Evolutionary conservation across 2,797 vertebrate genomes (phyloP).

Genomic region (Epinephelus malabaricus): DNA sequence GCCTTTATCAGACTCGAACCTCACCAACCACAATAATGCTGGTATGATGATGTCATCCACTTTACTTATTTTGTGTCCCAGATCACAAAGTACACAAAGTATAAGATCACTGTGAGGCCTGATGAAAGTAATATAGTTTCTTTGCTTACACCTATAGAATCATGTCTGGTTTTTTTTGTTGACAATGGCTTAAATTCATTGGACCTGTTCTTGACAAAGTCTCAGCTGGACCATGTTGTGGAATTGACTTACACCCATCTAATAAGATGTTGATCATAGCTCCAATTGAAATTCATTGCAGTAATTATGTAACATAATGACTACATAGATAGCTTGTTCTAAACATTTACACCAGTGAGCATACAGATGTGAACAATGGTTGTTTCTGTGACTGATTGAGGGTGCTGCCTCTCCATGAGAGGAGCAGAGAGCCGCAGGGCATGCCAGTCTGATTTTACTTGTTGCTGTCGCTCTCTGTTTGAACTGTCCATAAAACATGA

Average conservation of each 20-base stretch:
- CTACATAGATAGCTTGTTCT: neutral
- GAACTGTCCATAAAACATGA: constrained; percentile 54
- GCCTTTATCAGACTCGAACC: constrained; percentile 12
- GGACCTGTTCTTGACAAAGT: neutral
- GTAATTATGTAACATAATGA: neutral
- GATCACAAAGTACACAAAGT: neutral
- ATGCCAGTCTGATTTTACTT: constrained; percentile 28
- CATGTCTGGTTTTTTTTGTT: neutral
- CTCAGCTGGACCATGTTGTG: neutral
- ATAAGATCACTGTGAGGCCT: neutral
- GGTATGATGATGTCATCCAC: neutral
- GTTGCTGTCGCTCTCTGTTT: constrained; percentile 32
- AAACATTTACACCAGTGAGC: constrained; percentile 8
- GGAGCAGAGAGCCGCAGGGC: constrained; percentile 35
- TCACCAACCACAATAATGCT: neutral
- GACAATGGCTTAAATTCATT: neutral
- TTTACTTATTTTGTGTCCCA: neutral
- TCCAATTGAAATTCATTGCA: neutral
- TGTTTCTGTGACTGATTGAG: constrained; percentile 27
- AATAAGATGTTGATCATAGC: neutral
- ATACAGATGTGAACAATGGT: constrained; percentile 20
- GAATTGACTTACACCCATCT: neutral
- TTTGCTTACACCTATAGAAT: neutral
- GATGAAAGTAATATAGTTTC: neutral
- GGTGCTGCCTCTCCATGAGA: constrained; percentile 4